phyloP scores from a whole-genome alignment of 2,797 vertebrate species.

The Cyprinella venusta region DNA sequence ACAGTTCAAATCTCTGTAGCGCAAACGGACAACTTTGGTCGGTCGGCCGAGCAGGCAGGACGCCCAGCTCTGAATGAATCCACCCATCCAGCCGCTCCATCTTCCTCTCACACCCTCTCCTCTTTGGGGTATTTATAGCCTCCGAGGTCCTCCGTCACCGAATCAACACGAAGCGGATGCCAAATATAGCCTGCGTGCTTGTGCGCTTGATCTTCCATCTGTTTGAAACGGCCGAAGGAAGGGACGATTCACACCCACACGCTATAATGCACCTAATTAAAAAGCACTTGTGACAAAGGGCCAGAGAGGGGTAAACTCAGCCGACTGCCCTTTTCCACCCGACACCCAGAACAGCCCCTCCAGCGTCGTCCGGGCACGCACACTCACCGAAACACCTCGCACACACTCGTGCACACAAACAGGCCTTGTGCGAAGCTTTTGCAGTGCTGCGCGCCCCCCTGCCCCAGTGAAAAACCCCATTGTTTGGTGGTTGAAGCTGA shows the following conservation, averaged over 20 bases:
- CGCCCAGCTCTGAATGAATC: conserved; percentile 72
- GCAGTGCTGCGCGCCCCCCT: conserved; percentile 19
- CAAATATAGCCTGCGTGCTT: conserved; percentile 76
- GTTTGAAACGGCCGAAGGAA: conserved; percentile 73
- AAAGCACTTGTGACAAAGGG: conserved; percentile 45
- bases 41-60: conserved; percentile 75
- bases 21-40: conserved; percentile 73
- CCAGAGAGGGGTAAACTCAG: conserved; percentile 32
- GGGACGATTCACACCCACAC: conserved; percentile 53
- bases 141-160: conserved; percentile 76
- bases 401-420: conserved; percentile 27
- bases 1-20: conserved; percentile 65
- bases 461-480: conserved; percentile 29
- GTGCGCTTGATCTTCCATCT: conserved; percentile 71
- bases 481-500: conserved; percentile 22
- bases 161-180: conserved; percentile 77
- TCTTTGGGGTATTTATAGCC: conserved; percentile 82
- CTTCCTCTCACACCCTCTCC: conserved; percentile 72
- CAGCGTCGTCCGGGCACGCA: background rate
- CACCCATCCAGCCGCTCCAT: conserved; percentile 73
- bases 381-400: background rate
- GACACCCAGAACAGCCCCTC: conserved; percentile 21
- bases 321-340: conserved; percentile 36
- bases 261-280: conserved; percentile 63
- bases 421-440: conserved; percentile 47